These are phyloP conservation scores for Umimayanthus kanabou DNA, from an alignment of 92 coral and sea anemone species.

Conservation along the genomic window DNA sequence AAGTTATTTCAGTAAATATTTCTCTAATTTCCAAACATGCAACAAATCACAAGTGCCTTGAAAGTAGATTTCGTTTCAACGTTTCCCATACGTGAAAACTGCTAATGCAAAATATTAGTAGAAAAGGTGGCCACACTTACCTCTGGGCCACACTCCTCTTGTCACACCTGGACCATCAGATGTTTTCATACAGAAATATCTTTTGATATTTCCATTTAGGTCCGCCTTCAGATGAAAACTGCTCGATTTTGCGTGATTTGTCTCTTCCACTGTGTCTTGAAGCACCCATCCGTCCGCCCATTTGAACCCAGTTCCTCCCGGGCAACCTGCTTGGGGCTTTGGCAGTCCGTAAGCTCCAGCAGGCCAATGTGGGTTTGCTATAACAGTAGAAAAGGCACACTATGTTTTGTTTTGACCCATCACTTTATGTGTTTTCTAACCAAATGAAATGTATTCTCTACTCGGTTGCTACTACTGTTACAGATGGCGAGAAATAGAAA, in stretches of 20 bases:
- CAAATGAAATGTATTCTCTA: too few relatives aligned
- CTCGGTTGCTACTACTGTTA: too few relatives aligned
- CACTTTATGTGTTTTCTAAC: too few relatives aligned
- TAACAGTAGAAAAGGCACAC: background rate
- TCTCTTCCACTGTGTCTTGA: conserved; percentile 63
- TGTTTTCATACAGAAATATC: conserved; percentile 76
- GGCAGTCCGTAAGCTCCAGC: conserved; percentile 73
- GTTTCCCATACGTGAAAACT: too few relatives aligned
- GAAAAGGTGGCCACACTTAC: background rate
- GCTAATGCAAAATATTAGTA: too few relatives aligned
- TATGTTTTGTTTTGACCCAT: too few relatives aligned
- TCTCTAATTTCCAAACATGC: too few relatives aligned
- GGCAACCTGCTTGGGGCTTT: conserved; percentile 75
- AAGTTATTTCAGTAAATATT: too few relatives aligned
- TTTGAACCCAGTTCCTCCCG: conserved; percentile 53
- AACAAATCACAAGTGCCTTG: background rate
- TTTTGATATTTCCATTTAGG: conserved; percentile 40
- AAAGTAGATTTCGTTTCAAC: too few relatives aligned
- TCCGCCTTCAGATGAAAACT: conserved; percentile 47
- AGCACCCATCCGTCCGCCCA: conserved; percentile 65
- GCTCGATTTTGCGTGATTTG: conserved; percentile 50
- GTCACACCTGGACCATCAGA: background rate
- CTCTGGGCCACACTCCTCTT: conserved; percentile 60
- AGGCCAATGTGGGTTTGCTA: conserved; percentile 63
- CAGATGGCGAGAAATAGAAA: too few relatives aligned